Base-by-base conservation (phyloP, 2,888 invertebrate species). In the Steinernema carpocapsae region DNA sequence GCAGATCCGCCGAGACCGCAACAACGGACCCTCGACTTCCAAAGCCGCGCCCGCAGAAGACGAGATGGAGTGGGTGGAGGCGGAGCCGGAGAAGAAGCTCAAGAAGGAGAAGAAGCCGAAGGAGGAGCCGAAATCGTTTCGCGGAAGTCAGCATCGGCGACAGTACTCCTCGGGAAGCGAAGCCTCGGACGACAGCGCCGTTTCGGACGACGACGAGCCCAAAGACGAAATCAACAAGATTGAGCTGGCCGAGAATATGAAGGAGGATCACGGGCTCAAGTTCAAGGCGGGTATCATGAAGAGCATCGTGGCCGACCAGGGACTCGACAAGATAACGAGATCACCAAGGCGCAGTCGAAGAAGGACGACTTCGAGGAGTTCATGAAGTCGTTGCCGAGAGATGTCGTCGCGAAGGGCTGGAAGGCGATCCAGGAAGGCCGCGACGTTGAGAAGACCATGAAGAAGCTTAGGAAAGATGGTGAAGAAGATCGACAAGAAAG, bases 191-290 rank as follows among this genome's bases (percentile, higher is more conserved):
- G 72, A 71, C n/a, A 74, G 64, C 37, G 78, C 77, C 1, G 78
- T 79, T 1, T 78, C 78, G n/a, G n/a, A n/a, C n/a, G 83, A 82
- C 2, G 83, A 82, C 64, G 73, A 77, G 43, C 73, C 70, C 19
- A 42, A 19, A 12, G 79, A 77, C 46, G 73, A 73, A 14, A 74
- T 82, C 37, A 82, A 83, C 70, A 78, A 77, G 72, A 77, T 76
- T 4, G 80, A 85, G 70, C 74, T 87, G 70, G 80, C 81, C 0
- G 79, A 80, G 45, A 82, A 84, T 29, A 88, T 87, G 87, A 74
- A 78, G 29, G 86, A 87, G 72, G 86, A 86, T 64, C 87, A 87
- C 76, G 87, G 87, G 51, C 78, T 87, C 32, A 76, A 77, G 70
- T 76, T 85, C 59, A 80, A 83, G 74, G 46, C 74, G n/a, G n/a